These are phyloP conservation scores for Hydrochoerus hydrochaeris DNA, from an alignment of 2,113 vertebrate genomes.

Conservation along the genomic window DNA sequence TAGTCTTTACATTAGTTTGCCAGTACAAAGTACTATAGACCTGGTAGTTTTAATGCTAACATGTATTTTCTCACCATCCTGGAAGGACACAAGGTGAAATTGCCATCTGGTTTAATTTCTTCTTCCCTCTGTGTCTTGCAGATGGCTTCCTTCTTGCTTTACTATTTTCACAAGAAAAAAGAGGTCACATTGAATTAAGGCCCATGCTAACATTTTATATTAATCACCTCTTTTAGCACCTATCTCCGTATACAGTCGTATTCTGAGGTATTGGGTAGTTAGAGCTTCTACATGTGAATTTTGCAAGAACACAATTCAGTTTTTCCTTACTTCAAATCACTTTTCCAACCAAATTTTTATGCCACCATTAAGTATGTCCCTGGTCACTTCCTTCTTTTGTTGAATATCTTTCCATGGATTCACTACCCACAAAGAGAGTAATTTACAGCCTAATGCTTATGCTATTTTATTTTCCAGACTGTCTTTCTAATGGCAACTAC, in stretches of 20 bases:
- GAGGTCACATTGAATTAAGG: neutral
- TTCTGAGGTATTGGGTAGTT: neutral
- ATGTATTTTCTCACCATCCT: neutral
- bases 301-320: neutral
- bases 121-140: neutral
- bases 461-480: neutral
- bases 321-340: neutral
- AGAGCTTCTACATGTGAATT: neutral
- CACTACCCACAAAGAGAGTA: neutral
- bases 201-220: neutral
- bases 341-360: neutral
- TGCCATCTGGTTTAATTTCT: neutral
- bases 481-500: rapidly evolving
- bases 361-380: neutral
- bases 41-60: neutral
- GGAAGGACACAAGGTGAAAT: neutral
- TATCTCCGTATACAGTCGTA: neutral
- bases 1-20: neutral
- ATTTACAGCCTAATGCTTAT: neutral
- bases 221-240: neutral
- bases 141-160: neutral
- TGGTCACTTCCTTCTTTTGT: neutral
- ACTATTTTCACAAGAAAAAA: neutral
- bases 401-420: neutral
- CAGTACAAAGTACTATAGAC: neutral